A percentile compares a stretch with the other conserved stretches of the same genome.
These are phyloP conservation scores for Eristalis tenax DNA, from an alignment of 2,888 invertebrate genomes.

Conservation along the genomic window DNA sequence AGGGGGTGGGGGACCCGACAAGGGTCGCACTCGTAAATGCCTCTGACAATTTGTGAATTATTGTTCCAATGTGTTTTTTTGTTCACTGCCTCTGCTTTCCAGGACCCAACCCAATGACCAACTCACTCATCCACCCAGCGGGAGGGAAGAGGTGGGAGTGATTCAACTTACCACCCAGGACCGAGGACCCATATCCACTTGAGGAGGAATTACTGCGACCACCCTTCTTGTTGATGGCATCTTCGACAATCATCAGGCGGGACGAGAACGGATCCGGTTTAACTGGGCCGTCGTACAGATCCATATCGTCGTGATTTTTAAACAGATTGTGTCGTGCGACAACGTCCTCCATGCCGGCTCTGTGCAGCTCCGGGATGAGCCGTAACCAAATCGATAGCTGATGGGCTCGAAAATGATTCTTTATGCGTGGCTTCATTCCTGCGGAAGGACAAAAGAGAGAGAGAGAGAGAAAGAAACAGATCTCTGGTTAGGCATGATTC, in stretches of 20 bases:
- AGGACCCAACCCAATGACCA: neutral
- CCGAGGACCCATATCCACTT: constrained; percentile 77
- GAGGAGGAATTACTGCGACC: constrained; percentile 76
- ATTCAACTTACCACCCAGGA: constrained; percentile 79
- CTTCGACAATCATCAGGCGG: constrained; percentile 79
- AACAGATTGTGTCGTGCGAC: constrained; percentile 94
- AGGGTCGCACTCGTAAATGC: constrained; percentile 32
- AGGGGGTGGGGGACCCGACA: neutral
- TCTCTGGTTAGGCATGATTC: neutral
- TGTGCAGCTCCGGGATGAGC: constrained; percentile 93
- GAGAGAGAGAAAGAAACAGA: neutral
- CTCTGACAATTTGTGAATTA: constrained; percentile 38
- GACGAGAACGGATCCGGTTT: constrained; percentile 89
- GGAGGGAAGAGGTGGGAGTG: neutral
- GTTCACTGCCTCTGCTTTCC: constrained; percentile 22
- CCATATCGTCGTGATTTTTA: constrained; percentile 92
- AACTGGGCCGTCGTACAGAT: constrained; percentile 93
- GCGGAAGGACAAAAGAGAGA: constrained; percentile 78
- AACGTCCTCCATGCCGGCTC: constrained; percentile 94
- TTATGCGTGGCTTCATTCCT: constrained; percentile 95
- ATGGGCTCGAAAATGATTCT: constrained; percentile 96
- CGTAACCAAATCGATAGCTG: constrained; percentile 97
- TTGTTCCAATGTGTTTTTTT: constrained; percentile 37
- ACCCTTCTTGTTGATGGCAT: constrained; percentile 78
- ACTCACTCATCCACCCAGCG: neutral